Evolutionary conservation across 2,888 invertebrate genomes (phyloP).

Genomic region (Tiliacea aurago): DNA sequence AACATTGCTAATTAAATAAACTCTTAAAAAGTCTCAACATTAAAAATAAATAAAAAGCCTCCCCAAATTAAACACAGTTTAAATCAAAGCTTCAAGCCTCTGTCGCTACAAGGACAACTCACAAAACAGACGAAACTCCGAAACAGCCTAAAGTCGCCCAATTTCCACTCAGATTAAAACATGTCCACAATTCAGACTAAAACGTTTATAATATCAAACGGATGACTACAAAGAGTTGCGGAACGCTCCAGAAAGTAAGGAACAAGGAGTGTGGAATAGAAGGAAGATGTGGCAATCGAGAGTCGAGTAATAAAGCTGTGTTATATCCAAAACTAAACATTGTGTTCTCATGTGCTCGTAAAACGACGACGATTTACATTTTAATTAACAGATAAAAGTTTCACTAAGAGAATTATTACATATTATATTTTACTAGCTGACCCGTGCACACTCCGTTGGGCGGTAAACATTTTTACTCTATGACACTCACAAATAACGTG

Average conservation of each 20-base stretch:
- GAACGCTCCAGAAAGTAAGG: slow-evolving; percentile 57
- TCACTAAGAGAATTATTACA: too few species aligned
- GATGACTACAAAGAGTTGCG: slow-evolving; percentile 76
- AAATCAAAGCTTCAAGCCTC: slow-evolving; percentile 34
- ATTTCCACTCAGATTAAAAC: slow-evolving; percentile 58
- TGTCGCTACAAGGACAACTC: slow-evolving; percentile 23
- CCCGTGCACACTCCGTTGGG: too few species aligned
- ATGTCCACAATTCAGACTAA: slow-evolving; percentile 56
- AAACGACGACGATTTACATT: too few species aligned
- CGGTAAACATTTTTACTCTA: too few species aligned
- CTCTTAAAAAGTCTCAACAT: neutral
- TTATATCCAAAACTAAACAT: too few species aligned
- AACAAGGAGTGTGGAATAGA: neutral
- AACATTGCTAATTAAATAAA: slow-evolving; percentile 1
- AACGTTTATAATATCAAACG: slow-evolving; percentile 77
- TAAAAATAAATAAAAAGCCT: slow-evolving; percentile 25
- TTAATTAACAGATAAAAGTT: too few species aligned
- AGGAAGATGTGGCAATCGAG: slow-evolving; percentile 17
- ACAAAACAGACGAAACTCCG: slow-evolving; percentile 34
- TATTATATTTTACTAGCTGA: too few species aligned
- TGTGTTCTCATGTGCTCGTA: too few species aligned
- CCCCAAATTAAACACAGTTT: slow-evolving; percentile 24
- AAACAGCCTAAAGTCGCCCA: slow-evolving; percentile 42
- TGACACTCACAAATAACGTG: too few species aligned
- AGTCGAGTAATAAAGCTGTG: too few species aligned